Percentiles rank a stretch among this genome's conserved stretches.
phyloP scores from a whole-genome alignment of 2,113 vertebrate genomes.

The Todiramphus chloris region DNA sequence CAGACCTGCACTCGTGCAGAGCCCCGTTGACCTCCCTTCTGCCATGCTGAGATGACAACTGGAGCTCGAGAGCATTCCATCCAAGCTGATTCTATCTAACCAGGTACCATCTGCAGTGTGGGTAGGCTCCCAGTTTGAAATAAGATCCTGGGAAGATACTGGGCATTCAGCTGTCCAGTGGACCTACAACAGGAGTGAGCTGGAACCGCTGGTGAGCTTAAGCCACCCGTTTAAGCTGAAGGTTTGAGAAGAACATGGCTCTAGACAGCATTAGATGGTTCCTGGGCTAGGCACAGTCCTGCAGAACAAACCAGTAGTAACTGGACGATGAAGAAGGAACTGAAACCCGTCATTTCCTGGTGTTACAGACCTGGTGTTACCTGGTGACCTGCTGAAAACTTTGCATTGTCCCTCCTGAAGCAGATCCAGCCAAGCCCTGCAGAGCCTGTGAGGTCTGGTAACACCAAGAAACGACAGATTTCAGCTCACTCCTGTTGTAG shows the following conservation, averaged over 20 bases:
- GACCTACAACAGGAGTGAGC: not conserved
- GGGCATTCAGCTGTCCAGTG: not conserved
- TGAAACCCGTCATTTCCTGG: accelerated
- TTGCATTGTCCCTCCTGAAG: too few relatives aligned
- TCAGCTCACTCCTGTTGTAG: not conserved
- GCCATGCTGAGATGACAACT: accelerated
- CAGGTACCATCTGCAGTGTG: not conserved
- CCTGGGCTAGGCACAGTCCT: not conserved
- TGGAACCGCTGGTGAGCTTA: not conserved
- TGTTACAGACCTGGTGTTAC: too few relatives aligned
- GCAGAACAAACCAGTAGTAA: not conserved
- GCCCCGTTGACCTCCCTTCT: not conserved
- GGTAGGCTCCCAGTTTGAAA: not conserved
- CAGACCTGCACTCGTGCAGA: too few relatives aligned
- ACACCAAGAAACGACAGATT: accelerated
- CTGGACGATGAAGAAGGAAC: accelerated
- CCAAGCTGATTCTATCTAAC: not conserved
- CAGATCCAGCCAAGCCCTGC: too few relatives aligned
- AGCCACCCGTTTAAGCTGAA: accelerated
- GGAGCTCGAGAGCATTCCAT: not conserved
- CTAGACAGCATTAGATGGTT: not conserved
- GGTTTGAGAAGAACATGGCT: not conserved
- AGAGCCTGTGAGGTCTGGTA: too few relatives aligned
- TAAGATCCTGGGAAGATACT: not conserved
- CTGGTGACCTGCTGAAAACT: too few relatives aligned